Conservation (phyloP, 2,888 invertebrate species). For the Agriotes lineatus region DNA sequence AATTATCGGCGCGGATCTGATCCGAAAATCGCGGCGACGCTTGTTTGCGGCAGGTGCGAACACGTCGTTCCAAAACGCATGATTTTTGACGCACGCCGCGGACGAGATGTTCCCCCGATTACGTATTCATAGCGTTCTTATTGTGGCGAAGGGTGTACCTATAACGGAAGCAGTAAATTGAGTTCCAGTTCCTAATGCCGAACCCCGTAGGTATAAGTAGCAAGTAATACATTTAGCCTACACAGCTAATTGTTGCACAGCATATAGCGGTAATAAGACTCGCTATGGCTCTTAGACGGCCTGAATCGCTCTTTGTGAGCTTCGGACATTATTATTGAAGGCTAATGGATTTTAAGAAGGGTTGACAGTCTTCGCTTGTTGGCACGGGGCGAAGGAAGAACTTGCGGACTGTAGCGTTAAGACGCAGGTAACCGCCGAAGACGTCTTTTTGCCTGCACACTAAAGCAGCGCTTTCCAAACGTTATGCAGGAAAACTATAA, state of each 20-base stretch:
- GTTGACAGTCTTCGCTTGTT: constrained; percentile 56
- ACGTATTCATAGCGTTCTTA: constrained; percentile 39
- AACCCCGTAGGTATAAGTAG: constrained; percentile 63
- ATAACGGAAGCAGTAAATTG: constrained; percentile 59
- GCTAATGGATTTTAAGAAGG: constrained; percentile 68
- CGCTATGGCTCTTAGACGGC: constrained; percentile 65
- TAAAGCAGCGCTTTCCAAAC: no score
- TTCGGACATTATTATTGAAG: constrained; percentile 67
- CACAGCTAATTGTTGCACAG: constrained; percentile 66
- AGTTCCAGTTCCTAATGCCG: constrained; percentile 64
- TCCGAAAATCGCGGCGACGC: neutral
- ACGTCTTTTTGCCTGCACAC: no score
- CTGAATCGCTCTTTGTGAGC: constrained; percentile 66
- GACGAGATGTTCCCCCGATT: constrained; percentile 16
- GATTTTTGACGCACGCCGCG: constrained; percentile 39
- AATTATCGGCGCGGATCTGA: constrained; percentile 1
- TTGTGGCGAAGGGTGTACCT: constrained; percentile 44
- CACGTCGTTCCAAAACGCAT: neutral
- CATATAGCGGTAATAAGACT: constrained; percentile 64
- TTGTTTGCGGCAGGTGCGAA: neutral
- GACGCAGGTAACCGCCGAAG: constrained; percentile 28
- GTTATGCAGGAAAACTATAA: no score
- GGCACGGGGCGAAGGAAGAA: constrained; percentile 30
- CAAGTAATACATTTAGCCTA: constrained; percentile 67
- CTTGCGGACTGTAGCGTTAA: constrained; percentile 30